Conservation (phyloP, 2,113 vertebrate genomes). For the Plectropomus leopardus region DNA sequence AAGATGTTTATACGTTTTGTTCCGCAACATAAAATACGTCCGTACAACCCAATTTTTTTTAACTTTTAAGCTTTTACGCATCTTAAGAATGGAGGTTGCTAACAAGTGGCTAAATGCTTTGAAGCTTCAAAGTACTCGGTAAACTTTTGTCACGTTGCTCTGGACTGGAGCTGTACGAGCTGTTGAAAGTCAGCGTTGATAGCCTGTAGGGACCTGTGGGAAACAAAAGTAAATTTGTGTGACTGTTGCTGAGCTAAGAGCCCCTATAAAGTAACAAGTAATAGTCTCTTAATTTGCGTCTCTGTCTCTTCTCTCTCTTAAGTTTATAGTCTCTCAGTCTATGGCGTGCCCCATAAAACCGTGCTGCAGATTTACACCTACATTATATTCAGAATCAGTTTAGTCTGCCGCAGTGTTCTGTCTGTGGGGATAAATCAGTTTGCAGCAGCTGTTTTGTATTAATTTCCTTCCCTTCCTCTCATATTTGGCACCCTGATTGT, state of each 20-base stretch:
- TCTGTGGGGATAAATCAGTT: background rate
- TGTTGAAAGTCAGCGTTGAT: background rate
- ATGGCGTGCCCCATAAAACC: background rate
- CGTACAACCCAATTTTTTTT: too few species aligned
- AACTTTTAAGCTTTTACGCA: too few species aligned
- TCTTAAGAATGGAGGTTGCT: too few species aligned
- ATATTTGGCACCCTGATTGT: background rate
- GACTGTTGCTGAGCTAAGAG: background rate
- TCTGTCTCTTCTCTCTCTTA: background rate
- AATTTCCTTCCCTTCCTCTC: background rate
- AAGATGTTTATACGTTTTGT: too few species aligned
- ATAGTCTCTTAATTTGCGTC: background rate
- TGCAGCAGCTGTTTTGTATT: background rate
- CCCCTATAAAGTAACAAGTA: background rate
- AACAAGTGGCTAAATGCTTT: too few species aligned
- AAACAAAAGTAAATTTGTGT: background rate
- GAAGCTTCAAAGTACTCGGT: too few species aligned
- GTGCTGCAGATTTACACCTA: background rate
- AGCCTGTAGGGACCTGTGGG: background rate
- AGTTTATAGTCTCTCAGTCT: background rate
- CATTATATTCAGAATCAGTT: background rate
- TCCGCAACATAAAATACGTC: too few species aligned
- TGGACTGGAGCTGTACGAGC: background rate
- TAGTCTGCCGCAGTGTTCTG: background rate
- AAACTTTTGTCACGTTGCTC: background rate